These are phyloP conservation scores for Trematocara caparti DNA, from an alignment of 2,797 vertebrate genomes.

Conservation along the genomic window DNA sequence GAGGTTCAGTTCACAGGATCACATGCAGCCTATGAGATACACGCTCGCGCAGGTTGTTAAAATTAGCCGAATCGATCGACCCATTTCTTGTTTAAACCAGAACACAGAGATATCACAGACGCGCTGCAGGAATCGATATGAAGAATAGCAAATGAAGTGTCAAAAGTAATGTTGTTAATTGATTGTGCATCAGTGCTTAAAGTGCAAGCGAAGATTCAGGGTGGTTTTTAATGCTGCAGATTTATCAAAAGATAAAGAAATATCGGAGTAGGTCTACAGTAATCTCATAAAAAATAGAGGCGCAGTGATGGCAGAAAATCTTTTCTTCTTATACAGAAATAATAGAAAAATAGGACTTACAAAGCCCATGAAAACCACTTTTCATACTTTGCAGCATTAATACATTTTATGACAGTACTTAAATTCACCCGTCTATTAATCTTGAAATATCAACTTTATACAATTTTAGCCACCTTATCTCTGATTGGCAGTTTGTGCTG, in stretches of 20 bases:
- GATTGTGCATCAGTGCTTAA: not conserved
- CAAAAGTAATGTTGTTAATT: not conserved
- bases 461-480: not conserved
- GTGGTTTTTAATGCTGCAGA: not conserved
- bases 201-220: not conserved
- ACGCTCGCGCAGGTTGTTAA: not conserved
- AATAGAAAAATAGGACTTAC: not conserved
- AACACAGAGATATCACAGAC: not conserved
- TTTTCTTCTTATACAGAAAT: not conserved
- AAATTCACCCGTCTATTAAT: not conserved
- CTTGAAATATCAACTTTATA: not conserved
- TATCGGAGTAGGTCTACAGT: not conserved
- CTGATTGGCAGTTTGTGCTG: not conserved
- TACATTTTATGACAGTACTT: accelerated
- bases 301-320: not conserved
- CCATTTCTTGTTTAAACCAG: not conserved
- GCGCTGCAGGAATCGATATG: not conserved
- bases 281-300: not conserved
- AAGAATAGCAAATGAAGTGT: not conserved
- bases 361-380: not conserved
- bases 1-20: not conserved
- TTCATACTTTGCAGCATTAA: not conserved
- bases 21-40: not conserved
- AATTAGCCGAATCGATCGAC: not conserved
- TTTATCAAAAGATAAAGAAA: not conserved